A percentile compares a stretch with the other conserved stretches of the same genome.
Conservation (phyloP, 2,888 invertebrate species). For the Orthonevra nobilis region DNA sequence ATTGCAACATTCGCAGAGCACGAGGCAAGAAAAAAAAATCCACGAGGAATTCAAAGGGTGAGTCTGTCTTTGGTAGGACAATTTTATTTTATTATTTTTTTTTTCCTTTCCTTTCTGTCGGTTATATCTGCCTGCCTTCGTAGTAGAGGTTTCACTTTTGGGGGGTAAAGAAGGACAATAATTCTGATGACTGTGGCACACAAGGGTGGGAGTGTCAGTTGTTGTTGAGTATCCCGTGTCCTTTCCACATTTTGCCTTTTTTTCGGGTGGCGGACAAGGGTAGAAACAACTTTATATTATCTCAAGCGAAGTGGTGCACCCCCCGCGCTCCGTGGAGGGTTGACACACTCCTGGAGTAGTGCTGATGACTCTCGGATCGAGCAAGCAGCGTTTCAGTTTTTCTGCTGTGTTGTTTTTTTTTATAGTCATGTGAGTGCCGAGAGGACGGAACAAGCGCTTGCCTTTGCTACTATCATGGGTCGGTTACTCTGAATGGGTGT, state of each 20-base stretch:
- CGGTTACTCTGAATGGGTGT: constrained; percentile 32
- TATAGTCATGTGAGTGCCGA: constrained; percentile 66
- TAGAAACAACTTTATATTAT: constrained; percentile 70
- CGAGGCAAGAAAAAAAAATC: constrained; percentile 4
- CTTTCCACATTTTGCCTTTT: constrained; percentile 66
- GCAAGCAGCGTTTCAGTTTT: constrained; percentile 38
- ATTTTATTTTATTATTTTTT: constrained; percentile 48
- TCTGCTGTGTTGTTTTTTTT: constrained; percentile 43
- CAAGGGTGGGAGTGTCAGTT: constrained; percentile 69
- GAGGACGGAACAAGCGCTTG: constrained; percentile 50
- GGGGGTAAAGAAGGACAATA: constrained; percentile 61
- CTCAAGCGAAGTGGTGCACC: constrained; percentile 67
- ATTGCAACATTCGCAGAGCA: constrained; percentile 30
- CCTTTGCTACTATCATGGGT: constrained; percentile 38
- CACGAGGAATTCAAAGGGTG: constrained; percentile 55
- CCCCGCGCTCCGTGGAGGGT: constrained; percentile 53
- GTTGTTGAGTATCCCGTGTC: constrained; percentile 70
- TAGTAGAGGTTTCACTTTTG: constrained; percentile 23
- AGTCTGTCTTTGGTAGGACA: constrained; percentile 60
- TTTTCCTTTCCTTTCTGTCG: constrained; percentile 37
- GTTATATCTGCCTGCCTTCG: constrained; percentile 59
- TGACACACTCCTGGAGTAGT: constrained; percentile 66
- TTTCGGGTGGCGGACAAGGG: constrained; percentile 56
- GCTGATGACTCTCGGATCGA: constrained; percentile 70
- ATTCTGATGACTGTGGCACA: constrained; percentile 69